These are phyloP conservation scores for Phylloscopus whistleri DNA, from an alignment of 2,113 vertebrate genomes.

Conservation along the genomic window DNA sequence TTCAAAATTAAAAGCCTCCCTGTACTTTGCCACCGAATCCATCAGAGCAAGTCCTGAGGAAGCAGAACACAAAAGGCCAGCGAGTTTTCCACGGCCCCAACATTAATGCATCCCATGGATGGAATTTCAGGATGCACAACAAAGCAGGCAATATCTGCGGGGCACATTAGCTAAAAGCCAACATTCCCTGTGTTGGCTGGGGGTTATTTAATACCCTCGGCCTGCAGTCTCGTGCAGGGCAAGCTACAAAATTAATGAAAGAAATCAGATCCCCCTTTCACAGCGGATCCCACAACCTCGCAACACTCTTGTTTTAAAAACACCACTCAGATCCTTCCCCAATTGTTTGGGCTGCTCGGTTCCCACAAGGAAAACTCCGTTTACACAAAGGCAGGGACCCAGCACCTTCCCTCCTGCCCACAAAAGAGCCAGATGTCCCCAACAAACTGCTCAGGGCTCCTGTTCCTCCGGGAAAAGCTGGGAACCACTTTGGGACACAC, in stretches of 20 bases:
- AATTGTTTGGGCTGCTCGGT: neutral
- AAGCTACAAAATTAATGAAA: neutral
- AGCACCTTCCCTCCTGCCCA: neutral
- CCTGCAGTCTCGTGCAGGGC: neutral
- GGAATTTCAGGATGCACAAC: neutral
- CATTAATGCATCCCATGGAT: fast-evolving
- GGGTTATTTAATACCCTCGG: neutral
- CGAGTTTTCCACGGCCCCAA: neutral
- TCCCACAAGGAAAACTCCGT: neutral
- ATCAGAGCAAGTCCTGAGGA: neutral
- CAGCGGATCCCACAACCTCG: neutral
- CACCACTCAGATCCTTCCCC: neutral
- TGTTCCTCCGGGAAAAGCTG: neutral
- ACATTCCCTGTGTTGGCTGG: neutral
- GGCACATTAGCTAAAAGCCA: neutral
- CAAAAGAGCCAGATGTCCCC: neutral
- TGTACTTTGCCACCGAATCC: neutral
- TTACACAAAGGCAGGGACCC: neutral
- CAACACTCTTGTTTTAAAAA: neutral
- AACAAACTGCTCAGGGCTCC: fast-evolving
- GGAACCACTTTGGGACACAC: fast-evolving
- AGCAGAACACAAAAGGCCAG: neutral
- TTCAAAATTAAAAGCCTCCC: neutral
- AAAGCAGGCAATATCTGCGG: neutral
- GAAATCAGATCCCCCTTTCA: neutral